Percentiles rank a stretch among this genome's conserved stretches.
Conservation (phyloP, 2,888 invertebrate species). For the Ctenicera cuprea region DNA sequence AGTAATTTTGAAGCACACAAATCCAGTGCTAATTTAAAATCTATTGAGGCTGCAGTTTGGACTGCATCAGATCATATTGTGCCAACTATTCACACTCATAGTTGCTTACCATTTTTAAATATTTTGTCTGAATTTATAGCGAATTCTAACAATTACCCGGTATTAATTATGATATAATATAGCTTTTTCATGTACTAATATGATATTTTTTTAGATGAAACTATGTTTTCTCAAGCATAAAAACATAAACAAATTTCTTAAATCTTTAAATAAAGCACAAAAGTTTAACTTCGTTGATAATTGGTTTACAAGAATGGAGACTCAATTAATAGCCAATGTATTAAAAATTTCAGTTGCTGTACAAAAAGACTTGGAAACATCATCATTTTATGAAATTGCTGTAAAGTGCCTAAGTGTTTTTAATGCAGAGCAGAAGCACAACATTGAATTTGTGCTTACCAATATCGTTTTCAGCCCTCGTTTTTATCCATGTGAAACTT, state of each 20-base stretch:
- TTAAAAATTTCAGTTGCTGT: constrained; percentile 70
- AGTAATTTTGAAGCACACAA: constrained; percentile 68
- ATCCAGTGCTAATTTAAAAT: constrained; percentile 71
- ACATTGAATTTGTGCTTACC: constrained; percentile 76
- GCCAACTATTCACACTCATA: constrained; percentile 71
- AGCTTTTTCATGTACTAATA: neutral
- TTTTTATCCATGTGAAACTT: constrained; percentile 77
- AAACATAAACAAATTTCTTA: constrained; percentile 72
- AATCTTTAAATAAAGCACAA: constrained; percentile 66
- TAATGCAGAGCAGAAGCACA: constrained; percentile 76
- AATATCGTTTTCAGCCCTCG: constrained; percentile 78
- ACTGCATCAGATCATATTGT: constrained; percentile 72
- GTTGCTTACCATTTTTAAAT: constrained; percentile 72
- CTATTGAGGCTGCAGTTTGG: constrained; percentile 72
- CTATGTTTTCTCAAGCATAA: constrained; percentile 69
- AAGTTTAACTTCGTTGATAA: constrained; percentile 73
- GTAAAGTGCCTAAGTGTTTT: constrained; percentile 79
- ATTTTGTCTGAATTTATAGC: constrained; percentile 63
- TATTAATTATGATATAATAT: no score
- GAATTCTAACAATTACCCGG: constrained; percentile 58
- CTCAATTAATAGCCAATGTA: constrained; percentile 75
- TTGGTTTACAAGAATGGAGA: constrained; percentile 81
- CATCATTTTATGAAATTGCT: constrained; percentile 75
- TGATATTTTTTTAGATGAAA: constrained; percentile 70
- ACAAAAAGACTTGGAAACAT: constrained; percentile 72